phyloP scores from a whole-genome alignment of 92 coral and sea anemone genomes.

The Muricea muricata region DNA sequence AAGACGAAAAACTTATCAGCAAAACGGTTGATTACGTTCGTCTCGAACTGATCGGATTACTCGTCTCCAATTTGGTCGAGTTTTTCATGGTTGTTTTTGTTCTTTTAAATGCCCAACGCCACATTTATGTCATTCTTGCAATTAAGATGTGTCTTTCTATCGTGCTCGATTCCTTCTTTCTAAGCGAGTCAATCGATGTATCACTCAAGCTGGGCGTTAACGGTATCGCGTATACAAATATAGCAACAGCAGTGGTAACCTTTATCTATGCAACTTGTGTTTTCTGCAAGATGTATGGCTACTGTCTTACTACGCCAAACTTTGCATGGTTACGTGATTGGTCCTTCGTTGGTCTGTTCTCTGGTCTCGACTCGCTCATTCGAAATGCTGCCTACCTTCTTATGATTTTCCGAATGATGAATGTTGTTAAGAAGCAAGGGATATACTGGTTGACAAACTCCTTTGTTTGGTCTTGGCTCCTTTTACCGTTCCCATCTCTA shows the following conservation, averaged over 20 bases:
- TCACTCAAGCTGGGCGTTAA: constrained; percentile 46
- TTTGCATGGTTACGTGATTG: constrained; percentile 32
- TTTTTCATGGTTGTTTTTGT: constrained; percentile 46
- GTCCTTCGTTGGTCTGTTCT: constrained; percentile 43
- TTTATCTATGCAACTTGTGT: constrained; percentile 37
- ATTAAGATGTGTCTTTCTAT: constrained; percentile 40
- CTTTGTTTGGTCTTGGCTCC: constrained; percentile 44
- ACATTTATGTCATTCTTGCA: constrained; percentile 22
- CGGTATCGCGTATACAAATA: constrained; percentile 44
- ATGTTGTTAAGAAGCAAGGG: constrained; percentile 36
- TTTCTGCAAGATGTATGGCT: constrained; percentile 18
- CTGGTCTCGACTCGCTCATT: constrained; percentile 38
- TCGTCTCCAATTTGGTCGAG: constrained; percentile 11
- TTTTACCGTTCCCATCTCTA: constrained; percentile 38
- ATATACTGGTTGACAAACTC: constrained; percentile 41
- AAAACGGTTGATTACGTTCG: constrained; percentile 31
- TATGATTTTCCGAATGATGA: constrained; percentile 38
- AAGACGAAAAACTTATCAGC: constrained; percentile 25
- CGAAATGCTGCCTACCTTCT: constrained; percentile 36
- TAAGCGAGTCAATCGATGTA: constrained; percentile 36
- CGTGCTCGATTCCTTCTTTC: constrained; percentile 36
- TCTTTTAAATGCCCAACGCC: constrained; percentile 28
- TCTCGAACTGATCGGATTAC: constrained; percentile 30
- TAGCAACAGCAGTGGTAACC: constrained; percentile 23
- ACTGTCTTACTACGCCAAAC: constrained; percentile 6